phyloP scores from a whole-genome alignment of 2,797 vertebrate genomes.

The Echiichthys vipera region DNA sequence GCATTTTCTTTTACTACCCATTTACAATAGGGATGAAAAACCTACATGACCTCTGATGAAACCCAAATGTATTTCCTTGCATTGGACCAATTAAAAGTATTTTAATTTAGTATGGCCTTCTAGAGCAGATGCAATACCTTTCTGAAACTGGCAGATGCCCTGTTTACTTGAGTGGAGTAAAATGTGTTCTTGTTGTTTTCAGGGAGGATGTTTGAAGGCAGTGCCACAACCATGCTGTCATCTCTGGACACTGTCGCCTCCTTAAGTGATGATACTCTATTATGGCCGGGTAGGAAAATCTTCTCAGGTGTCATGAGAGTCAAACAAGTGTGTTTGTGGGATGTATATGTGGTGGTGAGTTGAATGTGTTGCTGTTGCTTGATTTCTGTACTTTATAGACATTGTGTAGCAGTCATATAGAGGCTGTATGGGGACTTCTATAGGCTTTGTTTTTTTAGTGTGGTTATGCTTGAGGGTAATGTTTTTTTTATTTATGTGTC shows the following conservation, averaged over 20 bases:
- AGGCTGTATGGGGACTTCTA: background rate
- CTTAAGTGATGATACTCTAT: conserved; percentile 90
- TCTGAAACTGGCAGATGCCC: background rate
- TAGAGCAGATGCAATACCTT: background rate
- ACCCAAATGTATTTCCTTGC: background rate
- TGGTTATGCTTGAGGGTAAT: background rate
- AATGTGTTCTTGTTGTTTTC: conserved; percentile 36
- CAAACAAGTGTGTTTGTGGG: conserved; percentile 7
- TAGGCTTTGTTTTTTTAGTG: background rate
- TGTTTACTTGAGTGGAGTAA: background rate
- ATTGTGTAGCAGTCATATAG: background rate
- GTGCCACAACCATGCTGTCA: conserved; percentile 91
- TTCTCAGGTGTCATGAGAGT: background rate
- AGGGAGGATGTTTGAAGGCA: conserved; percentile 97
- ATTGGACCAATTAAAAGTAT: background rate
- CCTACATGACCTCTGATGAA: background rate
- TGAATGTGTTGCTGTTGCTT: background rate
- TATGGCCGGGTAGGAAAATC: conserved; percentile 92
- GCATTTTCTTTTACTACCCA: background rate
- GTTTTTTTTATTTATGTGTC: conserved; percentile 9
- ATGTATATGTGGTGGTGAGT: background rate
- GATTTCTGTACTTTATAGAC: background rate
- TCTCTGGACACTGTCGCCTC: conserved; percentile 91
- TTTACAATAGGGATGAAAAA: background rate
- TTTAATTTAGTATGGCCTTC: background rate